These are phyloP conservation scores for Notodonta ziczac DNA, from an alignment of 2,888 invertebrate genomes.

Conservation along the genomic window DNA sequence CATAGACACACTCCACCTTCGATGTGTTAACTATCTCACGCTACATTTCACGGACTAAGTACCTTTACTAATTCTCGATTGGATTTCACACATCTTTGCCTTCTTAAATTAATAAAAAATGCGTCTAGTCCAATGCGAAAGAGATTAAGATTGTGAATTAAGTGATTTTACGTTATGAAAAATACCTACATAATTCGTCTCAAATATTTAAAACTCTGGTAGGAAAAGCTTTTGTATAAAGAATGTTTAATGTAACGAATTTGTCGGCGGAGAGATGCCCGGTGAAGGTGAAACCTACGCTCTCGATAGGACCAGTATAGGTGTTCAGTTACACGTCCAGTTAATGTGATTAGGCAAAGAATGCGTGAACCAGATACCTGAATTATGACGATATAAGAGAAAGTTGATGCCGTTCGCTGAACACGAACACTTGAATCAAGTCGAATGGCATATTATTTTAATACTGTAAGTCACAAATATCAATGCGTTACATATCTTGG, in stretches of 20 bases:
- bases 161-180: slow-evolving; percentile 65
- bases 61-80: slow-evolving; percentile 58
- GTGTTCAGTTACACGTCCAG: slow-evolving; percentile 82
- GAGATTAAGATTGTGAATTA: slow-evolving; percentile 80
- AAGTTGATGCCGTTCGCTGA: slow-evolving; percentile 31
- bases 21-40: slow-evolving; percentile 46
- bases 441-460: slow-evolving; percentile 43
- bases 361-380: slow-evolving; percentile 77
- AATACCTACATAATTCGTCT: slow-evolving; percentile 47
- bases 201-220: slow-evolving; percentile 58
- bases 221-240: slow-evolving; percentile 63
- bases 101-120: slow-evolving; percentile 79
- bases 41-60: slow-evolving; percentile 54
- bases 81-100: slow-evolving; percentile 82
- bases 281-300: slow-evolving; percentile 50
- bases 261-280: slow-evolving; percentile 58
- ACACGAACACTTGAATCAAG: slow-evolving; percentile 22
- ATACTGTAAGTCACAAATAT: slow-evolving; percentile 49
- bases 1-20: slow-evolving; percentile 60
- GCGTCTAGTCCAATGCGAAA: slow-evolving; percentile 83
- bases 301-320: slow-evolving; percentile 74
- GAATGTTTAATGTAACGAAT: slow-evolving; percentile 59
- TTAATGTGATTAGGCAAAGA: slow-evolving; percentile 78
- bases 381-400: slow-evolving; percentile 56
- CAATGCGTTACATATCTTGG: slow-evolving; percentile 61